Evolutionary conservation across 1,140 invertebrate genomes (phyloP).

Genomic region (Callitettix versicolor): DNA sequence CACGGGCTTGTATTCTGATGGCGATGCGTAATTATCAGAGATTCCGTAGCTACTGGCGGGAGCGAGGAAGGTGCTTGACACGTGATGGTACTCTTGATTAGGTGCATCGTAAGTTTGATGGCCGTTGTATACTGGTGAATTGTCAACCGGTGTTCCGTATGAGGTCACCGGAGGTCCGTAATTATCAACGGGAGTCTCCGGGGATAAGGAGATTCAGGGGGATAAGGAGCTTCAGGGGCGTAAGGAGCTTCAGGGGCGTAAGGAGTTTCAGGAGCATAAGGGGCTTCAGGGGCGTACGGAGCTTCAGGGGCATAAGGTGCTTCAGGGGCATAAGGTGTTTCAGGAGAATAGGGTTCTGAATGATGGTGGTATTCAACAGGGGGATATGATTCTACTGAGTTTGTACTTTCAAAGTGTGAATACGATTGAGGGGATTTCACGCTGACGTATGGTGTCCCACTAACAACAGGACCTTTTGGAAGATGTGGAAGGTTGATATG

Average conservation of each 20-base stretch:
- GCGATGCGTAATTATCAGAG: no score
- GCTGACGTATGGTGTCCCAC: constrained; percentile 10
- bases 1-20: no score
- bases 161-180: no score
- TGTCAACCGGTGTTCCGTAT: no score
- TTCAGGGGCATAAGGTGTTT: not conserved
- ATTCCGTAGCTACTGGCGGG: not conserved
- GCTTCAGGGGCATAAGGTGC: not conserved
- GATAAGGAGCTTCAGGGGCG: no score
- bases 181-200: no score
- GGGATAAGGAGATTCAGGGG: no score
- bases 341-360: not conserved
- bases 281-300: no score
- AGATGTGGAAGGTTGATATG: constrained; percentile 9
- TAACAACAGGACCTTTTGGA: not conserved
- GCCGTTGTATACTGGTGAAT: no score
- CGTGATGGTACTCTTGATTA: not conserved
- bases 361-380: no score
- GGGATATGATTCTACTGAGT: no score
- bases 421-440: constrained; percentile 1
- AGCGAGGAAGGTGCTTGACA: not conserved
- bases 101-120: not conserved
- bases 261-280: not conserved
- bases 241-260: not conserved
- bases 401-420: not conserved